phyloP scores from a whole-genome alignment of 2,113 vertebrate genomes.

The Heptranchias perlo region DNA sequence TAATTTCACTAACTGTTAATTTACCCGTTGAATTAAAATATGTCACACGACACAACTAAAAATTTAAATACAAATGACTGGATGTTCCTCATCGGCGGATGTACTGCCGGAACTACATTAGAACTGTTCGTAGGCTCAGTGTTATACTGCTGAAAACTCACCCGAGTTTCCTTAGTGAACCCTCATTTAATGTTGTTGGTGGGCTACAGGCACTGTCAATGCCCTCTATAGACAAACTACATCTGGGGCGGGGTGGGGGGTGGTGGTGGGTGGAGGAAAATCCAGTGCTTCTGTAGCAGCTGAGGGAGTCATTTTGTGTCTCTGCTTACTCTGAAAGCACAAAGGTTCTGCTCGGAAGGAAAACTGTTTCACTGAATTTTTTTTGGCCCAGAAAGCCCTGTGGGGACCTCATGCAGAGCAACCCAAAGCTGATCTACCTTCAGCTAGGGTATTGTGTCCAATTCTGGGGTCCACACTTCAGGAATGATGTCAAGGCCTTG shows the following conservation, averaged over 20 bases:
- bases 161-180: not conserved
- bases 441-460: too few species aligned
- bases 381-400: too few species aligned
- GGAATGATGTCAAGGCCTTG: too few species aligned
- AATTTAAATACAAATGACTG: not conserved
- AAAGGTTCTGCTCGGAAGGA: too few species aligned
- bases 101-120: not conserved
- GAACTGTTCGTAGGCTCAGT: not conserved
- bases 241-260: not conserved
- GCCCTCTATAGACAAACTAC: not conserved
- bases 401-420: too few species aligned
- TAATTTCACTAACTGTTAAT: not conserved
- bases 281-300: too few species aligned
- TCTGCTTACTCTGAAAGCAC: too few species aligned
- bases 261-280: too few species aligned
- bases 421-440: too few species aligned
- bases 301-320: too few species aligned
- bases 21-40: not conserved
- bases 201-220: not conserved
- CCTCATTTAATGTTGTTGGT: not conserved
- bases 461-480: too few species aligned
- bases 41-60: not conserved
- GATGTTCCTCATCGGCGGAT: not conserved
- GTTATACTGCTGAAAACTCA: not conserved
- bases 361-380: too few species aligned